phyloP scores from a whole-genome alignment of 1,140 invertebrate genomes.

The Pachypeltis micranthus region DNA sequence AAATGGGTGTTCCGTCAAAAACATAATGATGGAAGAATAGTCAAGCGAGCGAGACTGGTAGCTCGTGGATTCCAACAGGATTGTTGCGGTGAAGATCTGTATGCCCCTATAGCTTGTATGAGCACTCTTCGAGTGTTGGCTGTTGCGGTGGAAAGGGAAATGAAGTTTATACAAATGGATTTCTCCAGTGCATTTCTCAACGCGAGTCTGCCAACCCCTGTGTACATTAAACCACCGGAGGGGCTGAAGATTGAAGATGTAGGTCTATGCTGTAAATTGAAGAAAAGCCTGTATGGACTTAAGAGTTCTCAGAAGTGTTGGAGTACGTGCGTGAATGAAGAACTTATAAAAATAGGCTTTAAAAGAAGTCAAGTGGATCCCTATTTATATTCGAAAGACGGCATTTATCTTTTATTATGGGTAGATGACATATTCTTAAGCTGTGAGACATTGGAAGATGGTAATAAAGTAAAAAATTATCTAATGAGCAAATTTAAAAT shows the following conservation, averaged over 20 bases:
- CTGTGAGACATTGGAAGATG: background rate
- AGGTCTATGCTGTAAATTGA: background rate
- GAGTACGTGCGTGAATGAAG: background rate
- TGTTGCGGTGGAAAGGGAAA: slow-evolving; percentile 26
- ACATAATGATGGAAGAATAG: background rate
- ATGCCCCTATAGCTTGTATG: slow-evolving; percentile 31
- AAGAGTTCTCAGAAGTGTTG: background rate
- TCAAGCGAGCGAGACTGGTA: background rate
- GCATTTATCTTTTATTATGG: background rate
- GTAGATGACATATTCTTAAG: background rate
- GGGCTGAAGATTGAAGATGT: slow-evolving; percentile 24
- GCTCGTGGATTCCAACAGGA: slow-evolving; percentile 7
- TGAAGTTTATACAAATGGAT: slow-evolving; percentile 25
- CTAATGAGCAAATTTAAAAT: background rate
- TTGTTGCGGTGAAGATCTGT: slow-evolving; percentile 30
- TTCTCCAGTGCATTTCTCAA: slow-evolving; percentile 35
- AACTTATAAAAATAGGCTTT: background rate
- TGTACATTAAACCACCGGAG: slow-evolving; percentile 34
- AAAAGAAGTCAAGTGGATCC: background rate
- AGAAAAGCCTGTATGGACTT: background rate
- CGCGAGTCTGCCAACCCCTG: slow-evolving; percentile 31
- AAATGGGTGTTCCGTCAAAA: slow-evolving; percentile 5
- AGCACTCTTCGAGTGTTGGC: slow-evolving; percentile 31
- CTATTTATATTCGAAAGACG: background rate
- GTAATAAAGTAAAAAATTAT: background rate